These are phyloP conservation scores for Carlito syrichta DNA, from an alignment of 2,113 vertebrate species.

Conservation along the genomic window DNA sequence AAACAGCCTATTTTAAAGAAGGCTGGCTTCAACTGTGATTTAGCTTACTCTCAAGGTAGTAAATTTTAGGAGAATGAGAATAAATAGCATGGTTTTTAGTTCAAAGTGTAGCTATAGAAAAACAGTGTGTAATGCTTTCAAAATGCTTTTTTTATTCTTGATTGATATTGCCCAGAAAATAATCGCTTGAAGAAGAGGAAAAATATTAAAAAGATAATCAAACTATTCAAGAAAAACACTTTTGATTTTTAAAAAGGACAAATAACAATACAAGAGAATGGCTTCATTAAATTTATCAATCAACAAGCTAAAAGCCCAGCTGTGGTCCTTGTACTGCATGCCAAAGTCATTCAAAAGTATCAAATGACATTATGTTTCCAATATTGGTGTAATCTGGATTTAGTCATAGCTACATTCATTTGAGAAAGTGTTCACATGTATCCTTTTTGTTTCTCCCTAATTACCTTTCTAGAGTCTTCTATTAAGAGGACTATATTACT, in stretches of 20 bases:
- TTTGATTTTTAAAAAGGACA: constrained; percentile 50
- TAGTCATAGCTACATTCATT: not conserved
- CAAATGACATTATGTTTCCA: constrained; percentile 38
- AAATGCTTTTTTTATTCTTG: not conserved
- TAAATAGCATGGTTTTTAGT: not conserved
- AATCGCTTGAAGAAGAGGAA: not conserved
- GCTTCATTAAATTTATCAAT: constrained; percentile 60
- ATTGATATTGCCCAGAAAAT: constrained; percentile 31
- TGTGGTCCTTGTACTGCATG: constrained; percentile 27
- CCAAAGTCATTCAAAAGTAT: constrained; percentile 36
- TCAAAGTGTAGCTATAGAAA: not conserved
- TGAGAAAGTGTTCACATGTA: not conserved
- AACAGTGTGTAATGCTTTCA: not conserved
- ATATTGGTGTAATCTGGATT: constrained; percentile 29
- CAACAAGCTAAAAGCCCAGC: constrained; percentile 47
- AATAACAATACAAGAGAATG: constrained; percentile 43
- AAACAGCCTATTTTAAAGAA: not conserved
- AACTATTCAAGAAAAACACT: not conserved
- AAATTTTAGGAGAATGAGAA: not conserved
- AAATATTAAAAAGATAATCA: not conserved
- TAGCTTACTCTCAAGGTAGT: not conserved
- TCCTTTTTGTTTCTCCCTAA: not conserved
- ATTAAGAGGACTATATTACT: not conserved
- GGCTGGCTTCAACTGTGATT: not conserved
- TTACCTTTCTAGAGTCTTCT: not conserved